phyloP scores from a whole-genome alignment of 2,113 vertebrate genomes.

The Peromyscus californicus region DNA sequence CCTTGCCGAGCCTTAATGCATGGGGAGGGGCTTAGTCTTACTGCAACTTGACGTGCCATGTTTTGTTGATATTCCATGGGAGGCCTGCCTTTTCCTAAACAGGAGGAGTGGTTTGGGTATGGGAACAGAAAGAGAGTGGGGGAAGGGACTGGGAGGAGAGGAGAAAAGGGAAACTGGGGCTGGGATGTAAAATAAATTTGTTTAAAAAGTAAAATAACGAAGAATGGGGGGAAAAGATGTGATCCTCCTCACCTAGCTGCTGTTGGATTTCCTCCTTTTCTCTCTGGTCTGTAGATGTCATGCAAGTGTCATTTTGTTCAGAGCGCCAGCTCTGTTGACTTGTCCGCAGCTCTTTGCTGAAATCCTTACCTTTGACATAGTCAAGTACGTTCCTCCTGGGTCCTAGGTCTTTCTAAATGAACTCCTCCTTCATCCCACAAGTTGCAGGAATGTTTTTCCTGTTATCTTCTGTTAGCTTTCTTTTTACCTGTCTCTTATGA shows the following conservation, averaged over 20 bases:
- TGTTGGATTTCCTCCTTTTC: not conserved
- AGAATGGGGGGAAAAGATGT: not conserved
- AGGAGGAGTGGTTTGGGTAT: not conserved
- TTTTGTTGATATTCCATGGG: too few species aligned
- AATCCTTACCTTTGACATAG: slow-evolving; percentile 13
- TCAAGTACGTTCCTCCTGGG: not conserved
- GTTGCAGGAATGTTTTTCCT: not conserved
- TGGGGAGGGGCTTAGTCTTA: too few species aligned
- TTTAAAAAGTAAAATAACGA: not conserved
- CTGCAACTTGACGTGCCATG: too few species aligned
- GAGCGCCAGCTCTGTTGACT: not conserved
- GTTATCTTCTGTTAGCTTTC: slow-evolving; percentile 23
- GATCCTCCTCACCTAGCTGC: not conserved
- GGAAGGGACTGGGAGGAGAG: not conserved
- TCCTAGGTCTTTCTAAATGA: slow-evolving; percentile 2
- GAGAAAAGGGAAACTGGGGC: not conserved
- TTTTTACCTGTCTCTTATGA: slow-evolving; percentile 4
- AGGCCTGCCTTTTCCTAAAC: not conserved
- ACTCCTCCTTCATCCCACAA: not conserved
- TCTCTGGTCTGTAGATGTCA: not conserved
- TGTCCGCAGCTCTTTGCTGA: slow-evolving; percentile 1
- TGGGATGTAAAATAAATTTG: not conserved
- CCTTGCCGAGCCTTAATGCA: too few species aligned
- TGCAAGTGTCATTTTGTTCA: not conserved
- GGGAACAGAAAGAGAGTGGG: too few species aligned